Percentiles rank a stretch among this genome's conserved stretches.
Evolutionary conservation across 2,797 vertebrate species (phyloP).

Genomic region (Pangasius macronema): DNA sequence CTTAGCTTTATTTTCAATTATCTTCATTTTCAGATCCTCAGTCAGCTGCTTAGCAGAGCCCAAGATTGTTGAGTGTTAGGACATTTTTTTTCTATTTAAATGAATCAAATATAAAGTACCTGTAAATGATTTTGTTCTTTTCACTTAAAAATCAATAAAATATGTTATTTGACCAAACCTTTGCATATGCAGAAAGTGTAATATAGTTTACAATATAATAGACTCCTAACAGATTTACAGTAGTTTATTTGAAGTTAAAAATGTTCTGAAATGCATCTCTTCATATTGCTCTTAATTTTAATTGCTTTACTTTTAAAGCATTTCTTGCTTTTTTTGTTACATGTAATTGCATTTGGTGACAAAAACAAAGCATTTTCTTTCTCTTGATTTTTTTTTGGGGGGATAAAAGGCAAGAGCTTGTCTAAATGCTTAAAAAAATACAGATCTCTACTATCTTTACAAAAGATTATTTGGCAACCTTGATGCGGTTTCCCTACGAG

Average conservation of each 20-base stretch:
- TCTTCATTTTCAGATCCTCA: too few relatives aligned
- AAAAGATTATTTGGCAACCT: conserved; percentile 2
- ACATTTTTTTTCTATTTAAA: too few relatives aligned
- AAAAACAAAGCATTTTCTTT: neutral
- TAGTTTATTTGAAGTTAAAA: neutral
- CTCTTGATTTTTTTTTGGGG: neutral
- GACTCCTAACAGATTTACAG: neutral
- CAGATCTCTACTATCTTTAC: neutral
- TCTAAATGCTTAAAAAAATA: neutral
- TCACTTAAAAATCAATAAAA: too few relatives aligned
- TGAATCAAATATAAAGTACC: too few relatives aligned
- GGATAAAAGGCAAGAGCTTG: neutral
- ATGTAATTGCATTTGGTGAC: neutral
- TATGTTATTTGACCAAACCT: neutral
- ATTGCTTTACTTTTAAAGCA: neutral
- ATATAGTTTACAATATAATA: neutral
- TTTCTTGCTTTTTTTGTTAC: neutral
- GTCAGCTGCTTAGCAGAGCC: too few relatives aligned
- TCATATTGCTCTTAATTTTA: neutral
- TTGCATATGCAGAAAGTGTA: neutral
- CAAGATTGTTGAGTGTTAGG: too few relatives aligned
- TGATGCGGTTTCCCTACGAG: neutral
- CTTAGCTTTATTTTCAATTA: too few relatives aligned
- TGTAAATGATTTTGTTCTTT: neutral
- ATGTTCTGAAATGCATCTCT: neutral